These are phyloP conservation scores for Cosmia trapezina DNA, from an alignment of 2,888 invertebrate species.

Conservation along the genomic window DNA sequence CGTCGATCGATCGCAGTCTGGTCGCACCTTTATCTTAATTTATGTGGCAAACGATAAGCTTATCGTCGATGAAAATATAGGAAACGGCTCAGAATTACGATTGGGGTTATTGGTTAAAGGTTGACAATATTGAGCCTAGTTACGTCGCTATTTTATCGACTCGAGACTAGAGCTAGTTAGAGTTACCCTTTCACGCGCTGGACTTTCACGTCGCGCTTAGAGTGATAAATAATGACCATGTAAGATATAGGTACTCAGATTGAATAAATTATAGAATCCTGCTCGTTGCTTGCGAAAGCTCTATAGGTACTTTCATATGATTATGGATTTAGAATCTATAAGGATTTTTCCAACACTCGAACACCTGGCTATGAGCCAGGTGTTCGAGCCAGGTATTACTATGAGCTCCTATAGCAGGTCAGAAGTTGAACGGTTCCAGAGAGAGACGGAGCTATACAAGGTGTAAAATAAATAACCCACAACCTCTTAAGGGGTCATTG, in stretches of 20 bases:
- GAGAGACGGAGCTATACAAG: too few relatives aligned
- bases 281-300: not conserved
- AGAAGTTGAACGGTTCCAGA: too few relatives aligned
- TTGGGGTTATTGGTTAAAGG: slow-evolving; percentile 37
- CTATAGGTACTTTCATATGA: not conserved
- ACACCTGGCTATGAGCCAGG: too few relatives aligned
- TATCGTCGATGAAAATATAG: slow-evolving; percentile 28
- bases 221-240: slow-evolving; percentile 18
- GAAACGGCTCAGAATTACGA: slow-evolving; percentile 28
- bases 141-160: slow-evolving; percentile 2
- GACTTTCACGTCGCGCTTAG: slow-evolving; percentile 32
- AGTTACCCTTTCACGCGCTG: slow-evolving; percentile 19
- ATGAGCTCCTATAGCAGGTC: too few relatives aligned
- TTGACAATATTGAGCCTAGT: slow-evolving; percentile 8
- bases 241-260: not conserved
- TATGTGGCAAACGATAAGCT: slow-evolving; percentile 28
- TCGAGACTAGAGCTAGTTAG: slow-evolving; percentile 7
- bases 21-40: slow-evolving; percentile 33
- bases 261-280: not conserved
- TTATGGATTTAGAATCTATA: not conserved
- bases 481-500: too few relatives aligned
- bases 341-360: too few relatives aligned
- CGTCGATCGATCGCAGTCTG: not conserved
- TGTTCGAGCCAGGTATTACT: too few relatives aligned
- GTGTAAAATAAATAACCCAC: too few relatives aligned